These are phyloP conservation scores for Mercenaria mercenaria DNA, from an alignment of 1,140 invertebrate species.

Conservation along the genomic window DNA sequence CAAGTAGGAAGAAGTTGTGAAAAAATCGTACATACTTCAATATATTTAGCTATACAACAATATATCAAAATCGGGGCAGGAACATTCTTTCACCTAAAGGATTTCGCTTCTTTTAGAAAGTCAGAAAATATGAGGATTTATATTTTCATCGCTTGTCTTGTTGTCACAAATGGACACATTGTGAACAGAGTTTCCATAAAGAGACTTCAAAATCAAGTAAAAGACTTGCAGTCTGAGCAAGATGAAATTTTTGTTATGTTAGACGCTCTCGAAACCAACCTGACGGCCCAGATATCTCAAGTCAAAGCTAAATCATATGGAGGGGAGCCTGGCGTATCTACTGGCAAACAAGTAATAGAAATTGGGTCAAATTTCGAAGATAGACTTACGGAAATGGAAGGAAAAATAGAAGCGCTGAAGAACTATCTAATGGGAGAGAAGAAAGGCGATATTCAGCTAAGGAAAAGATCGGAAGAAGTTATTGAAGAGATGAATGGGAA, in stretches of 20 bases:
- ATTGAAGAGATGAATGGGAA: slow-evolving; percentile 35
- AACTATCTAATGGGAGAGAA: neutral
- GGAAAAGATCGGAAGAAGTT: neutral
- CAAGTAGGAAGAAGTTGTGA: too few species aligned
- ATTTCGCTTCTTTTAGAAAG: too few species aligned
- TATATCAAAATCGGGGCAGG: too few species aligned
- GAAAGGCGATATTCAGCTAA: neutral
- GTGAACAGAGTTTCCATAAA: neutral
- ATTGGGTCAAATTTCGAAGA: neutral
- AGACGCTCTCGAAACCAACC: neutral
- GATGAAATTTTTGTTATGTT: neutral
- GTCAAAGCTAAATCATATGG: neutral
- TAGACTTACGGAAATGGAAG: neutral
- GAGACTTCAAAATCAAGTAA: neutral
- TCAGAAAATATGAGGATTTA: neutral
- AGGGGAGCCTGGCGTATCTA: neutral
- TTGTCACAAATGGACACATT: neutral
- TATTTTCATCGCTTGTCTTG: neutral
- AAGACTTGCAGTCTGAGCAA: neutral
- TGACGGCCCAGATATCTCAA: neutral
- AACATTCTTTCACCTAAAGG: too few species aligned
- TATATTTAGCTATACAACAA: too few species aligned
- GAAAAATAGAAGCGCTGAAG: neutral
- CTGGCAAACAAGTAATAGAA: neutral
- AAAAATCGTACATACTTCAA: too few species aligned